Evolutionary conservation across 2,797 vertebrate species (phyloP), one percentile per base, ranked within the genome.

Genomic region (Acanthurus tractus): DNA sequence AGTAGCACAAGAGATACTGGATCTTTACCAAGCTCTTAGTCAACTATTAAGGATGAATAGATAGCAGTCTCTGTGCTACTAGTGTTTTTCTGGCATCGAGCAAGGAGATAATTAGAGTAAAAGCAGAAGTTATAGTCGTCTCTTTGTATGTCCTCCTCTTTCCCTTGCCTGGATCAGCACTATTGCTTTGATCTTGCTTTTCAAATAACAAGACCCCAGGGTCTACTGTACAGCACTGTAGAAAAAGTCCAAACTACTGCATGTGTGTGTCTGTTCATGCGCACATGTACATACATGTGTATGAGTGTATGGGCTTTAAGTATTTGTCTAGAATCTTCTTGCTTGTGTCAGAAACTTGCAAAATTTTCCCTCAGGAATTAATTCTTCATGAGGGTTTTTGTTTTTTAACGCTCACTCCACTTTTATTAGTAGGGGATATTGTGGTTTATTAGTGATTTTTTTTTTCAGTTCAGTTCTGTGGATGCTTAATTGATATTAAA

Each of bases 141-240:
- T 78, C 66, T 83, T 49, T 81, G 34, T 67, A 54, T 49, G 70
- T 67, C 58, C 36, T 64, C 79, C 78, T 78, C 48, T 18, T 53
- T 68, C 84, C 84, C 63, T 18, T 74, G 61, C 78, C 78, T 82
- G 70, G 69, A 81, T 89, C 86, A 76, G 69, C 79, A 76, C 76
- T 82, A 55, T 13, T 40, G 79, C 88, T 92, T 90, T 90, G 88
- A 92, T 91, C 90, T 79, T 74, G 57, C 70, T 90, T 78, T 87
- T 89, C 87, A 70, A 76, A 84, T 90, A 91, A 92, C 89, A 87
- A 92, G 88, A 83, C 90, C 86, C 90, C 71, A 79, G 91, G 91
- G 88, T 88, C 45, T 64, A 67, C 85, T 73, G 70, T 63, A 64
- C 69, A 57, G 85, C 46, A 74, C 73, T 66, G 76, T 45, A 64